Base-by-base conservation (phyloP, 1,140 invertebrate genomes). In the Drosophila trapezifrons region DNA sequence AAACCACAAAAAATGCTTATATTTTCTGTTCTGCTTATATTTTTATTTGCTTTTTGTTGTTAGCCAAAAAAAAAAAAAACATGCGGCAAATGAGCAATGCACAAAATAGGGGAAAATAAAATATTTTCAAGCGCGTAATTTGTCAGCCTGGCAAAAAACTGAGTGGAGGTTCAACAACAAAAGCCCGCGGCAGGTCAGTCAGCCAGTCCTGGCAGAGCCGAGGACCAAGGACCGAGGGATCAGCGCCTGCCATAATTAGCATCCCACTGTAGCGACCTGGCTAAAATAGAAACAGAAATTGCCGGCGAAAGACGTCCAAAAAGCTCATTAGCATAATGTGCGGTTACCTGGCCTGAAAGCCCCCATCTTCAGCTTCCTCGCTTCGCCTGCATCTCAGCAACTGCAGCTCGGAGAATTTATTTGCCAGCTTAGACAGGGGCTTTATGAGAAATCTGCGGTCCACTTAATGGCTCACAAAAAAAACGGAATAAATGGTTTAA, bases 311-410 rank as follows among this genome's bases (percentile, higher is more conserved):
- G 51, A 42, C 40, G 69, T 59, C 65, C 59, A 63, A 85, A 86
- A 78, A 63, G 83, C 83, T 86, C 83, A 86, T 86, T 87, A 86
- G 79, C 83, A 86, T 86, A 86, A 86, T 86, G 83, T 87, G 83
- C 83, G 83, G 83, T 78, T 65, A 56, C 65, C 59, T 75, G 64
- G 56, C 62, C 45, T 38, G 17, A 71, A 71, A 71, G 54, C 37
- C 65, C 18, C 35, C 37, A 49, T 20, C 54, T 55, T 4, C 51
- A 17, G 38, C 20, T n/a, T n/a, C 43, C 35, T 25, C 25, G 37
- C 15, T 27, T 40, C 7, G 20, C 18, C 46, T 57, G 54, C 40
- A 46, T 59, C 40, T 57, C 35, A 22, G 52, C 56, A 67, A 65
- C 58, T 74, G 62, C 63, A 62, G 17, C 59, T 43, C 27, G 37